Conservation (phyloP, 2,888 invertebrate genomes). For the Nudaria mundana region DNA sequence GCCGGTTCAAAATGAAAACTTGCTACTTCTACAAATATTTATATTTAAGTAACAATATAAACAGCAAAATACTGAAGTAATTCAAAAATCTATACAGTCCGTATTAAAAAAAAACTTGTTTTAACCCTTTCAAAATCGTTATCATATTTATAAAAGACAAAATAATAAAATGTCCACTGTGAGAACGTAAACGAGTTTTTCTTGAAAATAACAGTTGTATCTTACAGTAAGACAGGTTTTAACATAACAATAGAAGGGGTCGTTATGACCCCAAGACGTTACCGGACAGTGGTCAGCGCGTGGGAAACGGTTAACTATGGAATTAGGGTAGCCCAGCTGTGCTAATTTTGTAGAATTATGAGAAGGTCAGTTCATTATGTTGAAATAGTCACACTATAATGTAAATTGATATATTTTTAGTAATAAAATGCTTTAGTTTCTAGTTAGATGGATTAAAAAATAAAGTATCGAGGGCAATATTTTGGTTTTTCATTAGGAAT, state of each 20-base stretch:
- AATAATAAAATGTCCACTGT: conserved; percentile 22
- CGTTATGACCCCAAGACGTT: conserved; percentile 38
- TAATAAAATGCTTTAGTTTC: background rate
- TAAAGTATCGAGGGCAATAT: no score
- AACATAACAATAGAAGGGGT: conserved; percentile 35
- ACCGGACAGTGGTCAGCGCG: conserved; percentile 62
- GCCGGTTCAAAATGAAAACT: no score
- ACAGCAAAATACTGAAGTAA: no score
- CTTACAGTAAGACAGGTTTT: conserved; percentile 34
- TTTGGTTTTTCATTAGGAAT: no score
- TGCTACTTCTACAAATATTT: no score
- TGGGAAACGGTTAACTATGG: conserved; percentile 45
- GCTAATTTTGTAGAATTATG: conserved; percentile 23
- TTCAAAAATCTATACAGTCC: background rate
- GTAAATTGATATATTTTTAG: background rate
- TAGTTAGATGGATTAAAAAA: no score
- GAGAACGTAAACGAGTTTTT: conserved; percentile 56
- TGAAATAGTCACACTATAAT: no score
- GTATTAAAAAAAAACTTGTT: conserved; percentile 6
- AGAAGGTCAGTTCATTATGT: conserved; percentile 20
- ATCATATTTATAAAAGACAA: conserved; percentile 23
- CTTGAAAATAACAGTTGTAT: conserved; percentile 28
- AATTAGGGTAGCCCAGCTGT: conserved; percentile 22
- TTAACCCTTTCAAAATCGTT: conserved; percentile 9
- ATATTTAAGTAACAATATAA: no score